These are phyloP conservation scores for Hirtodrosophila confusa DNA, from an alignment of 2,888 invertebrate genomes.

Conservation along the genomic window DNA sequence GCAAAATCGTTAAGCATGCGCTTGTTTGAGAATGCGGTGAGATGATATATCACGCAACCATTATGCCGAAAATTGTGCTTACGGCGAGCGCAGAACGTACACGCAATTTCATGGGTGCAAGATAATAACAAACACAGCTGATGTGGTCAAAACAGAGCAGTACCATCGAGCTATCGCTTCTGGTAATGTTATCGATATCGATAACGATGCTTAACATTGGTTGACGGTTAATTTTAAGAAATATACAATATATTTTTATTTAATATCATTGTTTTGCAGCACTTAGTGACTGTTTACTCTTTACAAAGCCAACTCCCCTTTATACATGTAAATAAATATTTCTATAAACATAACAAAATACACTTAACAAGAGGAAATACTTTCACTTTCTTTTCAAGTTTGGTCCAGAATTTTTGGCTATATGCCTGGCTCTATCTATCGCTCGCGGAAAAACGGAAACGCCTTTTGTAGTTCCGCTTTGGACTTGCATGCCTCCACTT, in stretches of 20 bases:
- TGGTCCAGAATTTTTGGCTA: constrained; percentile 13
- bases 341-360: constrained; percentile 40
- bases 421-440: constrained; percentile 30
- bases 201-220: too few relatives aligned
- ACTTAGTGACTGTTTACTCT: constrained; percentile 13
- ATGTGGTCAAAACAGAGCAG: constrained; percentile 15
- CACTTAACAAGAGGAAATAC: constrained; percentile 45
- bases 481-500: constrained; percentile 90
- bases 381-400: constrained; percentile 43
- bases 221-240: background rate
- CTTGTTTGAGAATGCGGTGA: background rate
- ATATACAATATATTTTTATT: constrained; percentile 32
- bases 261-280: constrained; percentile 46
- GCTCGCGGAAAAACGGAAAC: constrained; percentile 94
- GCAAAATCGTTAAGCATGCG: background rate
- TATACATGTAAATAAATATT: constrained; percentile 51
- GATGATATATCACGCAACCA: constrained; percentile 37
- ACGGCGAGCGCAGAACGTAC: constrained; percentile 34
- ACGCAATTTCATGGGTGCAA: constrained; percentile 47
- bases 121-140: constrained; percentile 73
- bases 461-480: constrained; percentile 91
- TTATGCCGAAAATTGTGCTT: constrained; percentile 21
- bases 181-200: too few relatives aligned
- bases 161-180: constrained; percentile 15
- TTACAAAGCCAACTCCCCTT: constrained; percentile 8